Evolutionary conservation across 2,888 invertebrate species (phyloP).

Genomic region (Salticus scenicus): DNA sequence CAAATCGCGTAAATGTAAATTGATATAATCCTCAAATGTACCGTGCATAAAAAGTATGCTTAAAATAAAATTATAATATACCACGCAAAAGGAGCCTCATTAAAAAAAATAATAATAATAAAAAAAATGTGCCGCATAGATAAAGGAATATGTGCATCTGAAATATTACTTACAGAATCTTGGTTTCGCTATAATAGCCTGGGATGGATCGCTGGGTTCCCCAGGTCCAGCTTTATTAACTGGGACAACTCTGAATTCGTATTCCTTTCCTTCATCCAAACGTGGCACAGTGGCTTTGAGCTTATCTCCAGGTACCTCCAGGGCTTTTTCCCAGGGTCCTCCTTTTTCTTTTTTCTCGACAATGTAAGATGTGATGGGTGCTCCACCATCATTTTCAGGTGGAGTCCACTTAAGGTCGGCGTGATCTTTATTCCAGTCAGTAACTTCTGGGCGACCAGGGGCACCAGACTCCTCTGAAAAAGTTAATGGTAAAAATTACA

Average conservation of each 20-base stretch:
- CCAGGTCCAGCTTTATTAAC: constrained; percentile 77
- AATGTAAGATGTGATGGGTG: constrained; percentile 80
- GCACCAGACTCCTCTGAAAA: constrained; percentile 84
- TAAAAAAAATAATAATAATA: no score
- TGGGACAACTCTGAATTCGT: constrained; percentile 77
- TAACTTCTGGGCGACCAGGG: constrained; percentile 89
- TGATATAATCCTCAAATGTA: no score
- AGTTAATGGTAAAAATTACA: not conserved
- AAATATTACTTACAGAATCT: constrained; percentile 76
- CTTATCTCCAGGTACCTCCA: constrained; percentile 92
- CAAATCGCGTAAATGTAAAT: no score
- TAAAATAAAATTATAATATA: no score
- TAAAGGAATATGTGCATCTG: no score
- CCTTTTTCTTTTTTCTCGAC: constrained; percentile 83
- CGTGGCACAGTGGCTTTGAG: constrained; percentile 92
- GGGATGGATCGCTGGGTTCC: constrained; percentile 81
- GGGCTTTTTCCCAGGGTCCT: constrained; percentile 87
- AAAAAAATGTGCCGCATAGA: no score
- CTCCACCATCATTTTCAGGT: constrained; percentile 73
- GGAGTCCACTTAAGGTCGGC: constrained; percentile 88
- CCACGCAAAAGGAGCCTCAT: no score
- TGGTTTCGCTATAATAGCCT: constrained; percentile 89
- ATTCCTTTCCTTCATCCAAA: constrained; percentile 83
- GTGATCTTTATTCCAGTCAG: constrained; percentile 79
- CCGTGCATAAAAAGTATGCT: no score